Base-by-base conservation (phyloP, 2,888 invertebrate genomes). In the Biston betularia region DNA sequence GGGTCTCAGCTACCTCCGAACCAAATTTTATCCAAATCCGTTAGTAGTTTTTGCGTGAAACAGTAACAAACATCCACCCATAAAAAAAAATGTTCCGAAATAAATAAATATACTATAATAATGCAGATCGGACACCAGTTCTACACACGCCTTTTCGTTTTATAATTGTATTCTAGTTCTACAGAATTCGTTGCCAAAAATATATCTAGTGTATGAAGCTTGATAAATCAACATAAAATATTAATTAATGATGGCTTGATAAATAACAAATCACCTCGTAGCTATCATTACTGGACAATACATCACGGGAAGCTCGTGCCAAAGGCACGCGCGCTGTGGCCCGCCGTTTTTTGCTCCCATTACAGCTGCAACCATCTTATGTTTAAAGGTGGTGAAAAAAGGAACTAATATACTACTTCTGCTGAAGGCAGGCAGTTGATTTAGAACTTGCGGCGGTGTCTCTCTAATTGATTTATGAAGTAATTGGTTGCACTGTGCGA, bases 281-380 rank as follows among this genome's bases (percentile, higher is more conserved):
- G 50, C 52, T 61, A 57, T 65, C 38, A 63, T 65, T 55, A 62
- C 42, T 24, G 38, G 57, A 64, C 59, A 64, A 64, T 63, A 62
- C 50, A 63, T 52, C 56, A 64, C 57, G 57, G 66, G 42, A 57
- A 67, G 52, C 49, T 60, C 40, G 53, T 44, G 38, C 34, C 40
- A 54, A 52, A 33, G 69, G 74, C 74, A 69, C 72, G 74, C 66
- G 69, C 67, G 65, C 38, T 38, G 46, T 59, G 56, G 48, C n/a
- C 38, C 67, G 46, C 52, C 11, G 78, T 90, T 90, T 24, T 90
- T 90, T 90, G 80, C 80, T 67, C 68, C 81, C 86, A 90, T 90
- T 88, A 89, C 42, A 42, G 54, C 0, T 42, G 24, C 54, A 12
- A 40, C 42, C 42, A 54, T 15, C 15, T 6, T 42, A 44, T n/a